Evolutionary conservation across 2,797 vertebrate species (phyloP).

Genomic region (Buceros bicornis): DNA sequence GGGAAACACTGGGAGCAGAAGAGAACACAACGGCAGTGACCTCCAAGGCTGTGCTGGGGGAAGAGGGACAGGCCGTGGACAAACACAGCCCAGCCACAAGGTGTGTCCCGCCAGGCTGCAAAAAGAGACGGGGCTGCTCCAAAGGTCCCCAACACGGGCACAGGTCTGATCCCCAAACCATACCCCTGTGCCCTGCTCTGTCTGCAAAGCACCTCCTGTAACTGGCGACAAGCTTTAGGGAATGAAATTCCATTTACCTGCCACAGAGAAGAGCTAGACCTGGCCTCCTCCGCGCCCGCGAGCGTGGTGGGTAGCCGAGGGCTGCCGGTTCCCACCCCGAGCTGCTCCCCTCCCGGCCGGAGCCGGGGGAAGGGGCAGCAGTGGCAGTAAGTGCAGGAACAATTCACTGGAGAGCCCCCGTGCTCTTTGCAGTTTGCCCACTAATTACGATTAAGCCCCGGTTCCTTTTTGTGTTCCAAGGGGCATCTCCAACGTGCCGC

Average conservation of each 20-base stretch:
- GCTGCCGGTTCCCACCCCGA: slow-evolving; percentile 28
- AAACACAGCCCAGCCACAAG: neutral
- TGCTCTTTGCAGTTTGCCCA: slow-evolving; percentile 80
- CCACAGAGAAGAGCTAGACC: slow-evolving; percentile 28
- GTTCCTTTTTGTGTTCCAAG: slow-evolving; percentile 78
- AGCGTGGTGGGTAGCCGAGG: neutral
- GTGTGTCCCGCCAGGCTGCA: neutral
- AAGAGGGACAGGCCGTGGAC: neutral
- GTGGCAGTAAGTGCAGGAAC: slow-evolving; percentile 67
- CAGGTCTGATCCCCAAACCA: slow-evolving; percentile 9
- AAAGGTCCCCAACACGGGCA: slow-evolving; percentile 11
- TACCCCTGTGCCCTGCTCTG: neutral
- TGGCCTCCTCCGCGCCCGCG: neutral
- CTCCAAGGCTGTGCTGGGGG: neutral
- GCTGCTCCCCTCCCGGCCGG: neutral
- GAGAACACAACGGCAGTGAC: neutral
- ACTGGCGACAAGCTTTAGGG: slow-evolving; percentile 40
- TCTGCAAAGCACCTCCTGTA: slow-evolving; percentile 2
- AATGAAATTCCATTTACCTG: slow-evolving; percentile 76
- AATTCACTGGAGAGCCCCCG: slow-evolving; percentile 72
- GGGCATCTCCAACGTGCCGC: slow-evolving; percentile 75
- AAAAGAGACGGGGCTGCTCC: slow-evolving; percentile 18
- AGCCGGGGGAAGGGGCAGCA: slow-evolving; percentile 20
- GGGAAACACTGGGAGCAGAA: neutral
- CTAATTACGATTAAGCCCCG: slow-evolving; percentile 84